These are phyloP conservation scores for Platycheirus albimanus DNA, from an alignment of 2,888 invertebrate genomes.

Conservation along the genomic window DNA sequence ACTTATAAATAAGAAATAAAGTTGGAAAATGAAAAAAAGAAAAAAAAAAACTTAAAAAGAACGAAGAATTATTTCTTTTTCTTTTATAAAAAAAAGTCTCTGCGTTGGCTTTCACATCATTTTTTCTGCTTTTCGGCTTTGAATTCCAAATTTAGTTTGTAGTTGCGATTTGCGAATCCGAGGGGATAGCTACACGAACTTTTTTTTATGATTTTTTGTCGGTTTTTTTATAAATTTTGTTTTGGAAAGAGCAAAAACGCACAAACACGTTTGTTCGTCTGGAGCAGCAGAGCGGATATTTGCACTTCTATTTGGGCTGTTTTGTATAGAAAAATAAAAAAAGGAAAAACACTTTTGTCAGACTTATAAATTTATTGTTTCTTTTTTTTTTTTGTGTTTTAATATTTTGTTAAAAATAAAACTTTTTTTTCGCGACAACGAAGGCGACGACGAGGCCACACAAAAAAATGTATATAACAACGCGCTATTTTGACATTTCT, in stretches of 20 bases:
- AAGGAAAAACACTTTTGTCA: constrained; percentile 71
- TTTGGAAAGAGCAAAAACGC: constrained; percentile 43
- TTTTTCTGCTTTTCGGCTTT: constrained; percentile 48
- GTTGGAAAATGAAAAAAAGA: neutral
- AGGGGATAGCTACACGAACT: constrained; percentile 35
- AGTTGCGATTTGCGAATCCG: constrained; percentile 53
- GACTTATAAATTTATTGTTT: constrained; percentile 61
- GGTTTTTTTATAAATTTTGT: constrained; percentile 37
- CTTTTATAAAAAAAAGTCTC: constrained; percentile 53
- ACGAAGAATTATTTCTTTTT: constrained; percentile 53
- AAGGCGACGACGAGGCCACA: constrained; percentile 72
- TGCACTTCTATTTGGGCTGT: constrained; percentile 56
- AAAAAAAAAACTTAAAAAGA: constrained; percentile 40
- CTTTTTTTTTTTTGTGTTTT: no score
- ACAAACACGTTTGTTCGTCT: constrained; percentile 32
- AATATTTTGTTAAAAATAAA: constrained; percentile 64
- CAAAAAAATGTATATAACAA: constrained; percentile 76
- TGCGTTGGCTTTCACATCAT: constrained; percentile 72
- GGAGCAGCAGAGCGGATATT: constrained; percentile 37
- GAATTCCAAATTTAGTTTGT: constrained; percentile 68
- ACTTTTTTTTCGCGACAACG: constrained; percentile 66
- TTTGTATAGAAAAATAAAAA: constrained; percentile 70
- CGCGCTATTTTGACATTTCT: constrained; percentile 74
- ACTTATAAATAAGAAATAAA: constrained; percentile 60
- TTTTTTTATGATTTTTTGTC: constrained; percentile 30